phyloP scores from a whole-genome alignment of 2,888 invertebrate genomes.

The Suillia variegata region DNA sequence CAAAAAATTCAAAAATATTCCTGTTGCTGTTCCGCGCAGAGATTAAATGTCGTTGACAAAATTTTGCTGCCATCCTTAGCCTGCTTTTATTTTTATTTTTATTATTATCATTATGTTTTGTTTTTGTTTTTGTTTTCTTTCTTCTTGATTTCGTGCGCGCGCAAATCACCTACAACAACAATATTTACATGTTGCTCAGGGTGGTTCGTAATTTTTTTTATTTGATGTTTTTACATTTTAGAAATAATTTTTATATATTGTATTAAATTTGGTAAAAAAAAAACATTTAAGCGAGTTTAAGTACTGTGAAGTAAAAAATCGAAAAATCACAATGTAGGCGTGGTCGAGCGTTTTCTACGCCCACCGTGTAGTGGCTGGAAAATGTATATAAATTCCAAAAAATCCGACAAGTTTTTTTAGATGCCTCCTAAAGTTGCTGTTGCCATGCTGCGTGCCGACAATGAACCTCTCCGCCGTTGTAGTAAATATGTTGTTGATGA shows the following conservation, averaged over 20 bases:
- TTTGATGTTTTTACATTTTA: conserved; percentile 3
- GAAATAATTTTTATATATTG: too few species aligned
- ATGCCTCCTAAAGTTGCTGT: too few species aligned
- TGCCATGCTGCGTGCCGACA: not conserved
- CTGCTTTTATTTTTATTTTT: not conserved
- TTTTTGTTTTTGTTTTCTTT: not conserved
- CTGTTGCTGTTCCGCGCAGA: conserved; percentile 1
- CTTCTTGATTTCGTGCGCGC: not conserved
- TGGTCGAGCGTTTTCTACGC: too few species aligned
- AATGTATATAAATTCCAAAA: too few species aligned
- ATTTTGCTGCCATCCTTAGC: not conserved
- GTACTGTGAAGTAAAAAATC: too few species aligned
- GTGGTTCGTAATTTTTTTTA: not conserved
- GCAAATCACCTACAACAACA: conserved; percentile 1
- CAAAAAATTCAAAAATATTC: too few species aligned
- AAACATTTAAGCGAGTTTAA: too few species aligned
- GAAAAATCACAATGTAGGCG: too few species aligned
- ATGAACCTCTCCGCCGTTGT: too few species aligned
- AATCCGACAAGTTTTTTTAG: too few species aligned
- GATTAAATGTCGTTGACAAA: not conserved
- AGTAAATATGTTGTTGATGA: conserved; percentile 14
- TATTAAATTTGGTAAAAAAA: too few species aligned
- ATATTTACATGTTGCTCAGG: conserved; percentile 17
- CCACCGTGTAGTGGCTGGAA: too few species aligned
- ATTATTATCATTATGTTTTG: not conserved